Evolutionary conservation across 2,113 vertebrate genomes (phyloP).

Genomic region (Lamprotornis superbus): DNA sequence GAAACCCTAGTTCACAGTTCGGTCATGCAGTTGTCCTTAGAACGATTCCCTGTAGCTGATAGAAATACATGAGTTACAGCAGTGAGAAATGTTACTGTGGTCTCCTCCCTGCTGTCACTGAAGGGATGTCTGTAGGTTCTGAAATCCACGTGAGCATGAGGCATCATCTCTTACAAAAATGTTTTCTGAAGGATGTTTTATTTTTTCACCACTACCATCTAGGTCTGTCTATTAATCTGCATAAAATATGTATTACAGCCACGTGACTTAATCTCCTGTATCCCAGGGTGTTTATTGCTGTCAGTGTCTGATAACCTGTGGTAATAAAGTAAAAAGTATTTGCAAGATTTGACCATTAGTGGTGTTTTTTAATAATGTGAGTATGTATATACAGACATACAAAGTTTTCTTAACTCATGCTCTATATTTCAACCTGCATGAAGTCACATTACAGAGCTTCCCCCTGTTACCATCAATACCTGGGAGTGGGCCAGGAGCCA

Average conservation of each 20-base stretch:
- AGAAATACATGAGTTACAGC: accelerated
- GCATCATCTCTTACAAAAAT: background rate
- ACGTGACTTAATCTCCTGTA: background rate
- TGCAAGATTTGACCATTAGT: background rate
- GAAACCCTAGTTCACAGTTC: background rate
- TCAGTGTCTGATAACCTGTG: background rate
- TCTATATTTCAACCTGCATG: background rate
- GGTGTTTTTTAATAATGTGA: background rate
- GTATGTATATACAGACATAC: no score
- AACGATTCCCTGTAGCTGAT: background rate
- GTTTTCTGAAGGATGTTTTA: background rate
- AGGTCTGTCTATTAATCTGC: background rate
- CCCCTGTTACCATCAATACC: background rate
- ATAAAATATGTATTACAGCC: background rate
- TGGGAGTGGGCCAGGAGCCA: background rate
- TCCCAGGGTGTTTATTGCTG: background rate
- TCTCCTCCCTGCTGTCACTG: background rate
- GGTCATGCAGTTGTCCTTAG: background rate
- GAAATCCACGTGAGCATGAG: background rate
- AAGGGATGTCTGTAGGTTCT: background rate
- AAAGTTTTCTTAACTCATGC: background rate
- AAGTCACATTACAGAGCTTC: background rate
- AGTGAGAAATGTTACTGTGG: background rate
- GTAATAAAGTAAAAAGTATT: background rate
- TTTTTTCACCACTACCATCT: background rate